phyloP scores from a whole-genome alignment of 1,140 invertebrate species.

The Panagrolaimus sp. region DNA sequence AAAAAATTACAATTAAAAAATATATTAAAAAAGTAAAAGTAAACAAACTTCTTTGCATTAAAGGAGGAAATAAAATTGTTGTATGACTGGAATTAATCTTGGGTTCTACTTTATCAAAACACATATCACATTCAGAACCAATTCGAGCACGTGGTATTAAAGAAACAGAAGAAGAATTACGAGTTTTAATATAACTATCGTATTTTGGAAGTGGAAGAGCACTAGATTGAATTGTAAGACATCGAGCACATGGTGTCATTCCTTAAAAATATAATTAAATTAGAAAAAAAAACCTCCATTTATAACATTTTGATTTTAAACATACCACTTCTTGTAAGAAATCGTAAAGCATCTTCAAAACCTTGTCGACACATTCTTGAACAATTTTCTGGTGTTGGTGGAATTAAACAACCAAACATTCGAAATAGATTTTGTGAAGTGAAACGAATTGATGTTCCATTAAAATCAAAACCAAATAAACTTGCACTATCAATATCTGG shows the following conservation, averaged over 20 bases:
- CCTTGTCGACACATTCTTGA: constrained; percentile 95
- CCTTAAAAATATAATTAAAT: constrained; percentile 27
- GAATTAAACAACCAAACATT: constrained; percentile 82
- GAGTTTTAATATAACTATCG: constrained; percentile 8
- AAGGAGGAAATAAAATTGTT: constrained; percentile 36
- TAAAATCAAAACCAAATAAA: constrained; percentile 69
- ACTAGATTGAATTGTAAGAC: constrained; percentile 47
- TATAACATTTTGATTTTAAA: too few relatives aligned
- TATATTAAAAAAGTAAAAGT: not conserved
- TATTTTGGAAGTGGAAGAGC: constrained; percentile 10
- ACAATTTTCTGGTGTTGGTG: constrained; percentile 79
- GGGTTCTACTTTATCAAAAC: constrained; percentile 39
- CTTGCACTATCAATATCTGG: constrained; percentile 66
- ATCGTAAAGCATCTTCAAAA: constrained; percentile 87
- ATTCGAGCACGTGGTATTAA: constrained; percentile 16
- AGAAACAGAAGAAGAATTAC: not conserved
- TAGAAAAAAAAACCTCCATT: constrained; percentile 12
- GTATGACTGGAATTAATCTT: constrained; percentile 20
- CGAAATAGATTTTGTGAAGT: constrained; percentile 81
- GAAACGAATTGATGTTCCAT: constrained; percentile 85
- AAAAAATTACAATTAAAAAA: not conserved
- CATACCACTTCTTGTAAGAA: constrained; percentile 77
- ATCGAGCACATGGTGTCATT: constrained; percentile 50
- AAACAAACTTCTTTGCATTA: constrained; percentile 38
- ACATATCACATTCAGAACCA: constrained; percentile 53